Conservation (phyloP, 2,888 invertebrate genomes). For the Spodoptera littoralis region DNA sequence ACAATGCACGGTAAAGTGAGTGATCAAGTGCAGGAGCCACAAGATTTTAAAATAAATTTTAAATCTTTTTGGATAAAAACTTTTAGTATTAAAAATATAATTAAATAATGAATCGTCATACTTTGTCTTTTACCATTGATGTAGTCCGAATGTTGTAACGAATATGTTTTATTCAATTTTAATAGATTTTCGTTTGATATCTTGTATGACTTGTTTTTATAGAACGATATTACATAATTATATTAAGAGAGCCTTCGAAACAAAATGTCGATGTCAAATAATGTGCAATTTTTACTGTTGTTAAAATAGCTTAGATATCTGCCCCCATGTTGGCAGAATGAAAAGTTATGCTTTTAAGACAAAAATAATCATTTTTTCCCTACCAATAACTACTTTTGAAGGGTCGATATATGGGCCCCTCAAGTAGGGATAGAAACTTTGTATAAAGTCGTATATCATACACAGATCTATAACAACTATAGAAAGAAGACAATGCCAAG, state of each 20-base stretch:
- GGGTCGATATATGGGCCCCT: too few species aligned
- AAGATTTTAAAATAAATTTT: conserved; percentile 42
- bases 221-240: conserved; percentile 33
- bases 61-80: conserved; percentile 50
- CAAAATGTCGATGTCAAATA: conserved; percentile 62
- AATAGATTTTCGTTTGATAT: conserved; percentile 20
- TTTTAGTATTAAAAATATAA: conserved; percentile 31
- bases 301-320: conserved; percentile 56
- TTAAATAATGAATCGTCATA: conserved; percentile 24
- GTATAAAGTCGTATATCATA: too few species aligned
- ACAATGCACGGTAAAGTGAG: background rate
- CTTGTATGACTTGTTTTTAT: conserved; percentile 24
- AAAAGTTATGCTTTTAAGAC: conserved; percentile 7
- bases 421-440: too few species aligned
- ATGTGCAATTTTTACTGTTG: conserved; percentile 70
- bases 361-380: background rate
- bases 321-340: conserved; percentile 49
- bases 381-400: too few species aligned
- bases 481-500: too few species aligned
- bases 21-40: conserved; percentile 9
- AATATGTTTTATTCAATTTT: conserved; percentile 14
- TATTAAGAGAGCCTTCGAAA: conserved; percentile 50
- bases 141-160: conserved; percentile 28
- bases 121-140: conserved; percentile 29
- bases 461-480: too few species aligned